A percentile compares a stretch with the other conserved stretches of the same genome.
Conservation (phyloP, 1,140 invertebrate species). For the Macrobrachium rosenbergii region DNA sequence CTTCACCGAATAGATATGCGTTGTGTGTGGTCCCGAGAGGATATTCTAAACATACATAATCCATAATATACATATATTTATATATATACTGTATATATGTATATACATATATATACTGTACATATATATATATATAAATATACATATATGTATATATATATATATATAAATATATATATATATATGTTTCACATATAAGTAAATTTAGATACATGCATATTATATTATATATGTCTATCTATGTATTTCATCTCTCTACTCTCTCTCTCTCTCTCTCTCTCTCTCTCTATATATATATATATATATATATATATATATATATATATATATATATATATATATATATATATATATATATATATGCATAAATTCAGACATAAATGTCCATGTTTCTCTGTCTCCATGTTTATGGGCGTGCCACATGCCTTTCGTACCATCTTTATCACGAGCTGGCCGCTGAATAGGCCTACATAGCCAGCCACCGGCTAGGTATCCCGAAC, state of each 20-base stretch:
- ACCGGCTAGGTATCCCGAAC: too few species aligned
- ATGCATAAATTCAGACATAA: conserved; percentile 6
- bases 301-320: neutral
- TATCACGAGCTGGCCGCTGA: too few species aligned
- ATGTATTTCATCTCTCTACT: too few species aligned
- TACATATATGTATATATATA: neutral
- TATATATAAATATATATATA: neutral
- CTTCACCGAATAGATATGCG: too few species aligned
- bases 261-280: too few species aligned
- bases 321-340: neutral
- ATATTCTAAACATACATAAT: too few species aligned
- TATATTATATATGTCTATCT: too few species aligned
- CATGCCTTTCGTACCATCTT: too few species aligned
- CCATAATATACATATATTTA: too few species aligned
- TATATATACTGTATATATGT: neutral
- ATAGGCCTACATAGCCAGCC: too few species aligned
- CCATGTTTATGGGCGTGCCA: too few species aligned
- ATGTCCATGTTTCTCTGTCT: neutral
- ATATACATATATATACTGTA: neutral
- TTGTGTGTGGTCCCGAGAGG: too few species aligned
- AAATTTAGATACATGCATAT: neutral
- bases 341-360: neutral
- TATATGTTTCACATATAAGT: neutral
- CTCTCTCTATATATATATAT: neutral
- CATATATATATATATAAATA: neutral